Evolutionary conservation across 1,140 invertebrate genomes (phyloP).

Genomic region (Sitobion miscanthi): DNA sequence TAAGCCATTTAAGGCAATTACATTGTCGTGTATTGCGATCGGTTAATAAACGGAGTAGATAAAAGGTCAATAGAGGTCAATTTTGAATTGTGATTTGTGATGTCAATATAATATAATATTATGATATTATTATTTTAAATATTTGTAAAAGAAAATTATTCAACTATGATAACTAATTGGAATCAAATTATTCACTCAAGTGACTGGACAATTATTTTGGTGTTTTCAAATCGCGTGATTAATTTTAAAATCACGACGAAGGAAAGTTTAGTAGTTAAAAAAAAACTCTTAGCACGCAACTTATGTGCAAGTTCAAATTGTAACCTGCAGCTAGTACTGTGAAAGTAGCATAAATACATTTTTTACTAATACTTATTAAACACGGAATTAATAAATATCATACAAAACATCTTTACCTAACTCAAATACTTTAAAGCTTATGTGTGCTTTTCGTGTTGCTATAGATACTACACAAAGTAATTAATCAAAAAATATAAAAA

Average conservation of each 20-base stretch:
- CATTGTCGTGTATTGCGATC: background rate
- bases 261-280: background rate
- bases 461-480: background rate
- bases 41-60: constrained; percentile 3
- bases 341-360: background rate
- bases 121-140: background rate
- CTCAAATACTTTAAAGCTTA: background rate
- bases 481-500: background rate
- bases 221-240: constrained; percentile 28
- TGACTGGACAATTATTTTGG: background rate
- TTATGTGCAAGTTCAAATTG: background rate
- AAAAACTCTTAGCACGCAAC: background rate
- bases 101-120: background rate
- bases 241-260: background rate
- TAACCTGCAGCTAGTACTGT: background rate
- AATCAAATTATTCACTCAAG: background rate
- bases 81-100: background rate
- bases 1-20: constrained; percentile 27
- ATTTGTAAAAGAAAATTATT: background rate
- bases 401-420: background rate
- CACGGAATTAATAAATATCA: constrained; percentile 16
- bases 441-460: background rate
- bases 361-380: constrained; percentile 13
- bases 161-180: background rate
- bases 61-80: constrained; percentile 28